Base-by-base conservation (phyloP, 1,140 invertebrate species). In the Heliconius hewitsoni region DNA sequence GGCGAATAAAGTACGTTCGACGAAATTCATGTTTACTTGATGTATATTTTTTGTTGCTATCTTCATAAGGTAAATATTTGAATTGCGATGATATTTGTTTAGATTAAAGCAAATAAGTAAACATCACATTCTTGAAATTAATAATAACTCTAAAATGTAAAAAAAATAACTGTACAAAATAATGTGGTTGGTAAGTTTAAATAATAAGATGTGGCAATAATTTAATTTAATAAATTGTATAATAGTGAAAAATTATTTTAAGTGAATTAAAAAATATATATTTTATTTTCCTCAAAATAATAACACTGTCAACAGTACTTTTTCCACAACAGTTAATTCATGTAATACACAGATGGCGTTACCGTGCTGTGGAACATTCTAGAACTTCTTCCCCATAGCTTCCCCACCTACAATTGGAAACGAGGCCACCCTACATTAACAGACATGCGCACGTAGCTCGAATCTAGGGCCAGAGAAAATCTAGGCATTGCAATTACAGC, bases 361-460 rank as follows among this genome's bases (percentile, higher is more conserved):
- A 66, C 23, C 4, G n/a, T 30, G 27, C 60, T 30, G 23, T 66
- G 60, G 60, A 30, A 66, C 30, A 30, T 66, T 66, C 60, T 66
- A 66, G 60, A 66, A 66, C 27, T 66, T 66, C 60, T 23, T 66
- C 60, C 60, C 60, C 60, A 30, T 66, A 66, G 23, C 60, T 66
- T 66, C 60, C 60, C 60, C 60, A 27, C 60, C 60, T 66, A 66
- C 60, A 16, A 27, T 9, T 66, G 60, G 30, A 66, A 66, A 66
- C 27, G 60, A 3, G 60, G 60, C 60, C 60, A 66, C 60, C 60
- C 60, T 66, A 16, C 23, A 4, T 27, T 30, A 27, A 27, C 55
- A 75, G 74, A 66, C 74, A 66, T 75, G 74, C 74, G 74, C 74
- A 75, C 55, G 55, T 23, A 66, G 8, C 74, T 39, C 60, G 74